Evolutionary conservation across 2,888 invertebrate species (phyloP).

Genomic region (Autographa pulchrina): DNA sequence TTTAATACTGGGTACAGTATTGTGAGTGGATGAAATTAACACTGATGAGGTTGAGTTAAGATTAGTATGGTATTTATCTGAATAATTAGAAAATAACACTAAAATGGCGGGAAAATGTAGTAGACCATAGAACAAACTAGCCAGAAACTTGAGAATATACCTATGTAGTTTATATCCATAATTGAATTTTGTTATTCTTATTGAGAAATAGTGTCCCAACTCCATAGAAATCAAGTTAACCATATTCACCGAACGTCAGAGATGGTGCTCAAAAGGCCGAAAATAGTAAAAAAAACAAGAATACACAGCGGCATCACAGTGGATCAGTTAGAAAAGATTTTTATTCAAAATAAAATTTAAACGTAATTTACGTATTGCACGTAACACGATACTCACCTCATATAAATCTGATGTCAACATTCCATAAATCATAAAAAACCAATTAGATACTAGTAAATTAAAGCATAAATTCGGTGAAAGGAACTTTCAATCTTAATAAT

Average conservation of each 20-base stretch:
- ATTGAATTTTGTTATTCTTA: no score
- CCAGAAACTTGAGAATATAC: not conserved
- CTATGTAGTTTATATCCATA: no score
- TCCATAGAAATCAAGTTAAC: no score
- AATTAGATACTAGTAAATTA: slow-evolving; percentile 3
- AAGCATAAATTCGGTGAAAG: not conserved
- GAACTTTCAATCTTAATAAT: slow-evolving; percentile 23
- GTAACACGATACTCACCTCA: slow-evolving; percentile 36
- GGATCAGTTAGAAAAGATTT: no score
- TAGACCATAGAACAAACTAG: not conserved
- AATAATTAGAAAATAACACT: not conserved
- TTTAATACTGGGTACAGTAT: not conserved
- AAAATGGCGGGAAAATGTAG: not conserved
- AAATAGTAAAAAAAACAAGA: no score
- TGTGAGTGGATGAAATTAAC: not conserved
- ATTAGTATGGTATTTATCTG: not conserved
- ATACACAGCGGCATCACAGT: no score
- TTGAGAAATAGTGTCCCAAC: no score
- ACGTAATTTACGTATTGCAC: not conserved
- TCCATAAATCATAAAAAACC: slow-evolving; percentile 12
- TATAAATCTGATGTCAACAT: slow-evolving; percentile 30
- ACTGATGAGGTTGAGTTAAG: not conserved
- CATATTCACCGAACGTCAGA: no score
- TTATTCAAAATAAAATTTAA: not conserved
- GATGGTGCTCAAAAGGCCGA: no score